Conservation (phyloP, 2,113 vertebrate species). For the Notothenia coriiceps region DNA sequence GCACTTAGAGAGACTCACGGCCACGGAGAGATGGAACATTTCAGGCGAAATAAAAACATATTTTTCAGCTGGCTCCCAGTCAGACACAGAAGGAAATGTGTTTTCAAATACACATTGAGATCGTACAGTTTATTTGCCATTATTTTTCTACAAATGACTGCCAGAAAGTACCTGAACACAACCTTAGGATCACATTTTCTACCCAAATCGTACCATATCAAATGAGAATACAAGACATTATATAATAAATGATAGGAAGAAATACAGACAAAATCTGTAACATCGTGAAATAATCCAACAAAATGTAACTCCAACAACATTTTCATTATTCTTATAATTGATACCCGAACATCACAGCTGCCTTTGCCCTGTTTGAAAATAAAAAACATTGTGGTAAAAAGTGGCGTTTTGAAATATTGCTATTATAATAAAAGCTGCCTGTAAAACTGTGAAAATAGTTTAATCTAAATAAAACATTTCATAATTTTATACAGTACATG, state of each 20-base stretch:
- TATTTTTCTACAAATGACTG: background rate
- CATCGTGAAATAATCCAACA: background rate
- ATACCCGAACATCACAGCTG: no score
- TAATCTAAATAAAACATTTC: background rate
- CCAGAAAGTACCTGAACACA: background rate
- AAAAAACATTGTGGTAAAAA: no score
- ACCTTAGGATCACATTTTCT: background rate
- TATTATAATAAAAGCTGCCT: no score
- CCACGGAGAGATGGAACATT: constrained; percentile 5
- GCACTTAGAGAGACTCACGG: constrained; percentile 60
- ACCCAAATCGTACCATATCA: constrained; percentile 9
- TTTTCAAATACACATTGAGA: background rate
- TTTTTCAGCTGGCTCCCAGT: constrained; percentile 13
- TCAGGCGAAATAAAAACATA: constrained; percentile 10
- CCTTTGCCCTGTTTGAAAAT: no score
- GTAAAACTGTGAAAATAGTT: no score
- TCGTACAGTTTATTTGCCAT: background rate
- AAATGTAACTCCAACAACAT: no score
- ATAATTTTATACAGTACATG: no score
- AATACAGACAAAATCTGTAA: background rate
- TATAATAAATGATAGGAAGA: background rate
- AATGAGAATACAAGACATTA: background rate
- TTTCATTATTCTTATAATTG: no score
- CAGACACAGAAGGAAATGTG: constrained; percentile 12
- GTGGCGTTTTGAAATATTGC: no score